Conservation (phyloP, 2,113 vertebrate genomes). For the Pontoporia blainvillei region DNA sequence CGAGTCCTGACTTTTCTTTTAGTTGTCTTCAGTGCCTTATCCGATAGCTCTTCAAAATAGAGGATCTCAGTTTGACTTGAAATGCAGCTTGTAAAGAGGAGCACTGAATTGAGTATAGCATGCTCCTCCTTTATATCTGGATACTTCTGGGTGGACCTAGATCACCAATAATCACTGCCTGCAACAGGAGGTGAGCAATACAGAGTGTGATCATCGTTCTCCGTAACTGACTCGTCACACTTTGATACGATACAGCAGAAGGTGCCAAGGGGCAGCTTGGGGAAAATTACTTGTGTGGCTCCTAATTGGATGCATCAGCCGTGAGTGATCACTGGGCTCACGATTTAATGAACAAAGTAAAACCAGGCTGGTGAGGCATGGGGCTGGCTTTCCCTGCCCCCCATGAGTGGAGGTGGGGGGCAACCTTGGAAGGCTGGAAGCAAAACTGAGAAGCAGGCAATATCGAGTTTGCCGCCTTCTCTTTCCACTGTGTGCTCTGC, state of each 20-base stretch:
- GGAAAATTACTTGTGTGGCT: slow-evolving; percentile 1
- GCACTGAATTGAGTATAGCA: not conserved
- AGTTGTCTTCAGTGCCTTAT: not conserved
- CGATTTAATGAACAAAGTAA: not conserved
- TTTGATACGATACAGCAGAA: not conserved
- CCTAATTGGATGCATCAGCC: not conserved
- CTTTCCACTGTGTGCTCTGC: not conserved
- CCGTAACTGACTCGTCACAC: not conserved
- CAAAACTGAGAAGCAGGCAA: not conserved
- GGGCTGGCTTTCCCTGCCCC: not conserved
- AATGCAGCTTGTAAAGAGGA: not conserved
- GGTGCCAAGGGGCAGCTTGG: not conserved
- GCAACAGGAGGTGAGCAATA: not conserved
- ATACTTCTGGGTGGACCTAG: not conserved
- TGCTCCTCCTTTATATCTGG: not conserved
- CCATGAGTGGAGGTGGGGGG: too few species aligned
- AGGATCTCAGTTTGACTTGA: not conserved
- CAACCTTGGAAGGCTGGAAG: not conserved
- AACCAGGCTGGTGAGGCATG: not conserved
- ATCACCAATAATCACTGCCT: not conserved
- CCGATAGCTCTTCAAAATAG: not conserved
- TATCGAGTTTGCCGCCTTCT: not conserved
- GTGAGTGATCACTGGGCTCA: slow-evolving; percentile 3
- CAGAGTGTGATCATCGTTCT: not conserved
- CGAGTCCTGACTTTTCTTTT: not conserved